These are phyloP conservation scores for Galeopsomyia nigrocyanea DNA, from an alignment of 2,888 invertebrate species.

Conservation along the genomic window DNA sequence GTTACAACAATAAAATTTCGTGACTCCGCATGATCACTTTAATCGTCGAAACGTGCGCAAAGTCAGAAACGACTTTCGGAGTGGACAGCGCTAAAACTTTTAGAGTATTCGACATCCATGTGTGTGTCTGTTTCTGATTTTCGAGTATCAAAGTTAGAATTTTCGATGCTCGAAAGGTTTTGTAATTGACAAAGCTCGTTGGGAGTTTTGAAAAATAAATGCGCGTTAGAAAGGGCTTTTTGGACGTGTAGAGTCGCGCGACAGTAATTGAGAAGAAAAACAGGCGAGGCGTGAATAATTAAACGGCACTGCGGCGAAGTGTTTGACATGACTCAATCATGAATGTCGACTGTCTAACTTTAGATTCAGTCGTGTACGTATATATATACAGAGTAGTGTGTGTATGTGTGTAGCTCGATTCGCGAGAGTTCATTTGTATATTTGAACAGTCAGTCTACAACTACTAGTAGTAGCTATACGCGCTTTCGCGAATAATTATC, in stretches of 20 bases:
- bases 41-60: slow-evolving; percentile 19
- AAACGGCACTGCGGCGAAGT: background rate
- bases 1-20: slow-evolving; percentile 9
- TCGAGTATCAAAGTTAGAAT: too few species aligned
- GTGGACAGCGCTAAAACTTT: too few species aligned
- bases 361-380: slow-evolving; percentile 5
- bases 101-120: too few species aligned
- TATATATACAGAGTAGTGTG: background rate
- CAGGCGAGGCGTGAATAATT: too few species aligned
- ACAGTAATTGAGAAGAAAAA: too few species aligned
- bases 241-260: too few species aligned
- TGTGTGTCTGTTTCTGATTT: too few species aligned
- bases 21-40: slow-evolving; percentile 4
- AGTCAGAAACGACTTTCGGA: slow-evolving; percentile 14
- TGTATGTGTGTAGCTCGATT: background rate
- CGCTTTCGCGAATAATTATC: slow-evolving; percentile 19
- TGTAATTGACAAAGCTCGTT: too few species aligned
- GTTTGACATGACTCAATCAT: slow-evolving; percentile 22
- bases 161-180: too few species aligned
- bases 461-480: slow-evolving; percentile 14
- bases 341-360: slow-evolving; percentile 8
- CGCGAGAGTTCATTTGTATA: slow-evolving; percentile 9
- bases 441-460: slow-evolving; percentile 18
- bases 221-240: too few species aligned
- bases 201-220: too few species aligned